Base-by-base conservation (phyloP, 2,888 invertebrate species). In the Xanthia icteritia region DNA sequence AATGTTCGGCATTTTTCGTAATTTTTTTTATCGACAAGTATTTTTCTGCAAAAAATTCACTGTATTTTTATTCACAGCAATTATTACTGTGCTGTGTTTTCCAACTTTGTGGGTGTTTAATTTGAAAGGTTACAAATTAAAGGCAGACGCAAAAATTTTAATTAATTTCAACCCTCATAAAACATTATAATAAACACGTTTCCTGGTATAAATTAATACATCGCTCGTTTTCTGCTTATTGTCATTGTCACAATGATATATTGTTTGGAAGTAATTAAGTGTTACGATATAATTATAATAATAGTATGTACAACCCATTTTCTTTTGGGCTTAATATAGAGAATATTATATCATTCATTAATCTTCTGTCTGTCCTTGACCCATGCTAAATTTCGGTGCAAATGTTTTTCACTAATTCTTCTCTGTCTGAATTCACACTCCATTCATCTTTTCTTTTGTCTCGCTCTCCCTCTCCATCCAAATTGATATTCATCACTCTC, bases 101-200 rank as follows among this genome's bases (percentile, higher is more conserved):
- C 20, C 56, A 48, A 65, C 65, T 51, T 54, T 51, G 63, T 70
- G 60, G 67, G 31, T 68, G 17, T 82, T 71, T 76, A 73, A 75
- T 79, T 65, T 17, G 68, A 73, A 63, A 45, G 64, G 63, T 61
- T 58, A 82, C 72, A 78, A 84, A 82, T 85, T 70, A 36, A 69
- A 84, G 74, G 72, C 65, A 64, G 61, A 77, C n/a, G 70, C 39
- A 23, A 56, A 78, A 72, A 77, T 83, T 84, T 85, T 82, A 84
- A 82, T 85, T 82, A 85, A 78, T 85, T 74, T 72, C 9, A 51
- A 77, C 83, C 83, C 74, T 73, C 79, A 75, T 82, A 85, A 85
- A 82, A 72, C 83, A 85, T 85, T 69, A 73, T 69, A 54, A 85
- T 85, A 77, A 85, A 77, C 73, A 75, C 56, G 60, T 70, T 77